phyloP scores from a whole-genome alignment of 1,140 invertebrate species.

The Micrasema minimum region DNA sequence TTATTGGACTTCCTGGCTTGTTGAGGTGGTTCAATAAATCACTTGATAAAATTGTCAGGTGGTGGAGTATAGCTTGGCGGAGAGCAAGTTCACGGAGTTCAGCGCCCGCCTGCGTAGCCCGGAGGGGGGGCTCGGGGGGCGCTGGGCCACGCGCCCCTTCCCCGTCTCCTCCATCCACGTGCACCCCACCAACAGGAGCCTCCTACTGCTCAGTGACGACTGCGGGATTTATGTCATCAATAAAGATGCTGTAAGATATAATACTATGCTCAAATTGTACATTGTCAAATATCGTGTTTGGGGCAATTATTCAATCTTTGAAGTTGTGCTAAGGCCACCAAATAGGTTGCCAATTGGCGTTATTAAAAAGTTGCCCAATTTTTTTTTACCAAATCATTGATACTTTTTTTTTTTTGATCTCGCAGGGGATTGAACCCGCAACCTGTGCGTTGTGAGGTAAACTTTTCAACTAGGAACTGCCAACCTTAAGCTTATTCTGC shows the following conservation, averaged over 20 bases:
- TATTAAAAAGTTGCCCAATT: too few species aligned
- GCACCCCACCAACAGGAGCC: constrained; percentile 37
- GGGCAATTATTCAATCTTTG: too few species aligned
- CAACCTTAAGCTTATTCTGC: too few species aligned
- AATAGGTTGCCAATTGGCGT: too few species aligned
- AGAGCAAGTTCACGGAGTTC: constrained; percentile 68
- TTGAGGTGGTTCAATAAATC: too few species aligned
- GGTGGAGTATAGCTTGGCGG: constrained; percentile 74
- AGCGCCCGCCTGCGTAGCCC: constrained; percentile 32
- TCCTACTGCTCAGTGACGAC: constrained; percentile 46
- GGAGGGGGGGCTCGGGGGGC: constrained; percentile 14
- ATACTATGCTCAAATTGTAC: neutral
- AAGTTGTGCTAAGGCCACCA: too few species aligned
- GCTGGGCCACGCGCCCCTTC: constrained; percentile 36
- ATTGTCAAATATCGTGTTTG: neutral
- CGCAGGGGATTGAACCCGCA: too few species aligned
- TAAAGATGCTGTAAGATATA: constrained; percentile 34
- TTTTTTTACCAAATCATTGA: too few species aligned
- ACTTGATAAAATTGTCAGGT: constrained; percentile 64
- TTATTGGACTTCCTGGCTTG: too few species aligned
- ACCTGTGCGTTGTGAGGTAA: too few species aligned
- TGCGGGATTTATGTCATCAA: constrained; percentile 47
- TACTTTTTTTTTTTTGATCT: too few species aligned
- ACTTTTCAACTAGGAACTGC: too few species aligned
- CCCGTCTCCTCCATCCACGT: constrained; percentile 41